Evolutionary conservation across 2,797 vertebrate species (phyloP).

Genomic region (Podarcis lilfordi): DNA sequence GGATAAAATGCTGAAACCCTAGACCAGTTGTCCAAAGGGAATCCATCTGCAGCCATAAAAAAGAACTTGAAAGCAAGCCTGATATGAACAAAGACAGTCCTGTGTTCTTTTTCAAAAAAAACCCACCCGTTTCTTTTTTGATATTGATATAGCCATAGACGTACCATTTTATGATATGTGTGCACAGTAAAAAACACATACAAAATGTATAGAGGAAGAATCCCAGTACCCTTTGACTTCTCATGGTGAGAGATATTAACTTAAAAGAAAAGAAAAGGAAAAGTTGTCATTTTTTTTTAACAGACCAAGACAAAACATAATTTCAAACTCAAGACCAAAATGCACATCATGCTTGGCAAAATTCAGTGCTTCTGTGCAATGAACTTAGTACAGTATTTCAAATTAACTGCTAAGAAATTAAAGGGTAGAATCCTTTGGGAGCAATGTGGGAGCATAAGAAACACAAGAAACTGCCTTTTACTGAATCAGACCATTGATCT

Average conservation of each 20-base stretch:
- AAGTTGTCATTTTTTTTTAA: background rate
- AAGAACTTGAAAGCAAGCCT: constrained; percentile 31
- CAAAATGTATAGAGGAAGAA: background rate
- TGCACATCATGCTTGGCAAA: background rate
- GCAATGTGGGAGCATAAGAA: background rate
- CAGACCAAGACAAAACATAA: background rate
- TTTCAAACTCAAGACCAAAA: background rate
- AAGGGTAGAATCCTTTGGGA: background rate
- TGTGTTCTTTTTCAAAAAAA: background rate
- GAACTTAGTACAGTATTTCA: background rate
- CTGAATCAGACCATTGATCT: too few relatives aligned
- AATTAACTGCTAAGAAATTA: background rate
- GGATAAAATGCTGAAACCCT: background rate
- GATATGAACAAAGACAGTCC: constrained; percentile 10
- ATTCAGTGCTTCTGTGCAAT: background rate
- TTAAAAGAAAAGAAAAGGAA: background rate
- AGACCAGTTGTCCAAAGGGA: constrained; percentile 34
- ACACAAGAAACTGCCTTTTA: too few relatives aligned
- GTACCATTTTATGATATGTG: background rate
- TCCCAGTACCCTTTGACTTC: background rate
- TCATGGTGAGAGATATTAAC: background rate
- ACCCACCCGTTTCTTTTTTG: background rate
- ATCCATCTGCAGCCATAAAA: background rate
- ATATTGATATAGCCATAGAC: constrained; percentile 23
- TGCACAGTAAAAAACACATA: background rate